Evolutionary conservation across 2,113 vertebrate genomes (phyloP).

Genomic region (Tachysurus vachellii): DNA sequence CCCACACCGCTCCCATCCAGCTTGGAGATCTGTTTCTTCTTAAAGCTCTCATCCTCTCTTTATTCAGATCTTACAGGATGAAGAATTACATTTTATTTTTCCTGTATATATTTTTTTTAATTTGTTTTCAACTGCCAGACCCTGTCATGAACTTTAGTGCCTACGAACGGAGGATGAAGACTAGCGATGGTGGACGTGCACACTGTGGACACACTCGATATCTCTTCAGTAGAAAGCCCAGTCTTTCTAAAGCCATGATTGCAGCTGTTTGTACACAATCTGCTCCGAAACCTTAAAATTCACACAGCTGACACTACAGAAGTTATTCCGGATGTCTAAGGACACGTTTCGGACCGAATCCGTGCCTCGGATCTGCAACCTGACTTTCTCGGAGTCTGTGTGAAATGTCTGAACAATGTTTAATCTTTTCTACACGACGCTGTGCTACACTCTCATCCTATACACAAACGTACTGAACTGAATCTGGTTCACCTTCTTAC

Average conservation of each 20-base stretch:
- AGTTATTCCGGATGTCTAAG: not conserved
- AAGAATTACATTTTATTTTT: not conserved
- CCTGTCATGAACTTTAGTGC: conserved; percentile 50
- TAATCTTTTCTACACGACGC: not conserved
- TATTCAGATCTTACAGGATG: not conserved
- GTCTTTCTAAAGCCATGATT: conserved; percentile 43
- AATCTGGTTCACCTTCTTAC: not conserved
- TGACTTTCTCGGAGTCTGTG: not conserved
- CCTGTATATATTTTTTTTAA: not conserved
- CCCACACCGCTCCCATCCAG: not conserved
- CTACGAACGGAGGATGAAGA: conserved; percentile 55
- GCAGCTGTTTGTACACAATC: not conserved
- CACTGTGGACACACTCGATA: conserved; percentile 35
- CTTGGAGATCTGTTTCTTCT: not conserved
- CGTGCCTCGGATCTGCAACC: not conserved
- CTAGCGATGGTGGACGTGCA: conserved; percentile 43
- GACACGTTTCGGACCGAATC: not conserved
- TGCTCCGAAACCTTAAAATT: not conserved
- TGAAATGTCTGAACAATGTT: not conserved
- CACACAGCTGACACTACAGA: conserved; percentile 32
- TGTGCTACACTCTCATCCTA: not conserved
- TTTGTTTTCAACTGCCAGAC: conserved; percentile 27
- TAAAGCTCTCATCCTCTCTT: not conserved
- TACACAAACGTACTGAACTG: not conserved
- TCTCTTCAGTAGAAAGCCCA: conserved; percentile 4